Evolutionary conservation across 2,113 vertebrate species (phyloP), one percentile per base, ranked within the genome.

Genomic region (Cariama cristata): DNA sequence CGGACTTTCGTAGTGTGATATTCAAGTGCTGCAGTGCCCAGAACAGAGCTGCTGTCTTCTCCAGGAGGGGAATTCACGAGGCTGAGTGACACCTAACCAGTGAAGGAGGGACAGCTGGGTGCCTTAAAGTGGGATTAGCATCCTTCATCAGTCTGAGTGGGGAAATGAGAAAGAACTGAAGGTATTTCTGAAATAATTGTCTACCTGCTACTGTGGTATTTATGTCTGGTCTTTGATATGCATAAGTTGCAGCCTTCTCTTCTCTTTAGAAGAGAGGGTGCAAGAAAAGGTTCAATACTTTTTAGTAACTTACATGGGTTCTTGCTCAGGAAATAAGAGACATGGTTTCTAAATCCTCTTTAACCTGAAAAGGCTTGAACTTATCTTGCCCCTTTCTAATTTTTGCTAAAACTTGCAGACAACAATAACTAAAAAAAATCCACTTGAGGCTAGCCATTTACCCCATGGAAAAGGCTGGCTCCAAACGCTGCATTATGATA

Each of bases 31-130:
- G 77, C 59, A 77, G 72, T 81, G 47, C 86, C 89, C 91, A 75
- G 82, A 94, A 75, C 66, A 55, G 82, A 95, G 14, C 73, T 93
- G 64, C 55, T 94, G 22, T 74, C 56, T 38, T 8, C 38, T 96
- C 59, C 74, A 63, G 60, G 42, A 87, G 60, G 40, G 26, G 73
- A 87, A 85, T 74, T 96, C 52, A 74, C 4, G 24, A 66, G 56
- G 69, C 60, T 67, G 58, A 59, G 66, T 63, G 69, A 75, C 62
- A 90, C 14, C 26, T 30, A 66, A 60, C 38, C 42, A 42, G 35
- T 15, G 58, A 81, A 62, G 35, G 9, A 93, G 24, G 21, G 64
- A 88, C 52, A 73, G 6, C 14, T 63, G 67, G 3, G 11, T 63
- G 47, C 47, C 53, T 88, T 49, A n/a, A 42, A 75, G 40, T 2